phyloP scores from a whole-genome alignment of 2,888 invertebrate species.

The Liopterus haemorrhoidalis region DNA sequence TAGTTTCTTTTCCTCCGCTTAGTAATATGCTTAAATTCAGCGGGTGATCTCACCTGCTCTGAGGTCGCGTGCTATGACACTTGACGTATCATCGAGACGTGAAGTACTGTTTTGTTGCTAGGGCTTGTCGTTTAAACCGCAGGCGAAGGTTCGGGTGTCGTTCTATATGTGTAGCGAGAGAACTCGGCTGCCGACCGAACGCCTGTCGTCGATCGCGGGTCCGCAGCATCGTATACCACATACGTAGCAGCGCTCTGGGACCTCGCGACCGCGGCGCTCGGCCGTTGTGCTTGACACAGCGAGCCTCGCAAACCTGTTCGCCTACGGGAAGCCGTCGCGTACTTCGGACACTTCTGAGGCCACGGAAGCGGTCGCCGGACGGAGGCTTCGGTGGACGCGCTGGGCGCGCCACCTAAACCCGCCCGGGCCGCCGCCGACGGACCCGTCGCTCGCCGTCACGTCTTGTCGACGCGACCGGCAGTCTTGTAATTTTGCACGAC shows the following conservation, averaged over 20 bases:
- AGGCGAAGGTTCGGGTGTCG: background rate
- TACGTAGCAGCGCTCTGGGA: background rate
- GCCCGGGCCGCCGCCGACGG: constrained; percentile 36
- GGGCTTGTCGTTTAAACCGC: background rate
- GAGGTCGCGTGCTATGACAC: constrained; percentile 41
- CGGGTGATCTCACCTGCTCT: constrained; percentile 47
- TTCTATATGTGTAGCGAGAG: no score
- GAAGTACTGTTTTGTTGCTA: no score
- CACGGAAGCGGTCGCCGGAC: constrained; percentile 26
- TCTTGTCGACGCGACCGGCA: constrained; percentile 21
- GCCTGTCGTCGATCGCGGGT: constrained; percentile 13
- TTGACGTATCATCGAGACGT: background rate
- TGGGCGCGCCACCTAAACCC: constrained; percentile 14
- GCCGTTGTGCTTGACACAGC: background rate
- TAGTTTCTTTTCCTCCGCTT: constrained; percentile 67
- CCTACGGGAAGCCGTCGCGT: constrained; percentile 8
- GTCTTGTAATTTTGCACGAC: constrained; percentile 37
- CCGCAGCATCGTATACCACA: background rate
- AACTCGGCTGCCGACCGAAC: constrained; percentile 9
- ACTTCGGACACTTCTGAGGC: constrained; percentile 26
- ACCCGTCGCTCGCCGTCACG: constrained; percentile 33
- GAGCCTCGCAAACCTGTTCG: background rate
- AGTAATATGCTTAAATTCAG: constrained; percentile 62
- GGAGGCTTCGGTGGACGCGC: background rate
- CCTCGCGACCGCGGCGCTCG: background rate